These are phyloP conservation scores for Sebastolobus altivelis DNA, from an alignment of 2,797 vertebrate genomes.

Conservation along the genomic window DNA sequence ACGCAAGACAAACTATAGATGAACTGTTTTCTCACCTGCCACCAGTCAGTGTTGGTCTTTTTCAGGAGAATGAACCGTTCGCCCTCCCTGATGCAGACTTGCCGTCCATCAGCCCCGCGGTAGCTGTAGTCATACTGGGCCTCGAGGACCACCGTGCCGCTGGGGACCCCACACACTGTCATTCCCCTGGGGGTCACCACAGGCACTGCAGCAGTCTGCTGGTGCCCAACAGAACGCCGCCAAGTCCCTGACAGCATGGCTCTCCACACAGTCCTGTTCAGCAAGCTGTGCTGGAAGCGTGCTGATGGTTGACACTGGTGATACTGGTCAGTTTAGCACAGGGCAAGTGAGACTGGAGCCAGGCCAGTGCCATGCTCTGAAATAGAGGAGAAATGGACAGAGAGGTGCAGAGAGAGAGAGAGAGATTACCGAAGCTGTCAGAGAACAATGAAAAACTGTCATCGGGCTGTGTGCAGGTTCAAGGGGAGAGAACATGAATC, in stretches of 20 bases:
- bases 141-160: constrained; percentile 84
- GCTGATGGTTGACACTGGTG: constrained; percentile 30
- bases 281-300: constrained; percentile 44
- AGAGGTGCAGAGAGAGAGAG: not conserved
- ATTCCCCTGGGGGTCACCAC: constrained; percentile 54
- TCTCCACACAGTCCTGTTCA: constrained; percentile 59
- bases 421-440: constrained; percentile 41
- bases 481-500: constrained; percentile 32
- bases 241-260: constrained; percentile 88
- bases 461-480: constrained; percentile 25
- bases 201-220: constrained; percentile 45
- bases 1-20: not conserved
- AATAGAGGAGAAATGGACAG: constrained; percentile 27
- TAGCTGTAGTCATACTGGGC: constrained; percentile 91
- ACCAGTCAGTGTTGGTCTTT: constrained; percentile 93
- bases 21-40: constrained; percentile 85
- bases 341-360: constrained; percentile 61
- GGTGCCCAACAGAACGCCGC: constrained; percentile 81
- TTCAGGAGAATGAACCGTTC: constrained; percentile 90
- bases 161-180: constrained; percentile 77
- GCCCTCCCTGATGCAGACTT: constrained; percentile 89
- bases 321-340: constrained; percentile 26
- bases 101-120: constrained; percentile 84
- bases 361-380: constrained; percentile 80
- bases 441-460: constrained; percentile 36